These are phyloP conservation scores for Brachypalpus laphriformis DNA, from an alignment of 2,888 invertebrate genomes.

Conservation along the genomic window DNA sequence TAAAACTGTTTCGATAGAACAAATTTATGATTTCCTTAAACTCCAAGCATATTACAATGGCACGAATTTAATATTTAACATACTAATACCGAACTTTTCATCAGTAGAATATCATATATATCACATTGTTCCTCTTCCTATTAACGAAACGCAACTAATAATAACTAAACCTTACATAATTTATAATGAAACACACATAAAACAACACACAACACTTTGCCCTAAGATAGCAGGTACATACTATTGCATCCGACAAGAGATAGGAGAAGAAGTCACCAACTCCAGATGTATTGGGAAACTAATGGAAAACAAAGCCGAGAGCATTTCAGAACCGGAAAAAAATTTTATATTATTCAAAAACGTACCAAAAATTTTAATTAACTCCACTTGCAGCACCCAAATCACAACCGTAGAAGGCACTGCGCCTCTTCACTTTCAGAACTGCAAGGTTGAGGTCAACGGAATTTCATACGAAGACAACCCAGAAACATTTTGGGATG, in stretches of 20 bases:
- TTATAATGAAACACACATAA: neutral
- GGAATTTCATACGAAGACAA: slow-evolving; percentile 32
- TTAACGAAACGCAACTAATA: no score
- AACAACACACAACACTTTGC: slow-evolving; percentile 13
- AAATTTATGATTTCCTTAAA: neutral
- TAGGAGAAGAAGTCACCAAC: neutral
- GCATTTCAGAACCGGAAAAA: no score
- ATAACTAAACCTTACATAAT: no score
- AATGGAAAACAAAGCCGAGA: neutral
- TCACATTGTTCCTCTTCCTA: no score
- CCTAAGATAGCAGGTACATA: slow-evolving; percentile 1
- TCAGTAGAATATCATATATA: no score
- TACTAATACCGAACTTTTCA: neutral
- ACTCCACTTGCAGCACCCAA: slow-evolving; percentile 41
- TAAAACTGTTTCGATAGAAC: neutral
- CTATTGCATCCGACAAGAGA: slow-evolving; percentile 3
- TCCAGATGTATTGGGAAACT: slow-evolving; percentile 1
- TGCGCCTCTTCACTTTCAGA: slow-evolving; percentile 17
- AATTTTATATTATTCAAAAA: slow-evolving; percentile 23
- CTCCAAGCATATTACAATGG: neutral
- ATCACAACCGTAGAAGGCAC: slow-evolving; percentile 5
- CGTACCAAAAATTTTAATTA: slow-evolving; percentile 20
- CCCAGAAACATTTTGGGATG: slow-evolving; percentile 19
- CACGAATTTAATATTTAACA: neutral
- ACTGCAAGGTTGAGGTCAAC: slow-evolving; percentile 15